These are phyloP conservation scores for Hemiscyllium ocellatum DNA, from an alignment of 2,113 vertebrate genomes.

Conservation along the genomic window DNA sequence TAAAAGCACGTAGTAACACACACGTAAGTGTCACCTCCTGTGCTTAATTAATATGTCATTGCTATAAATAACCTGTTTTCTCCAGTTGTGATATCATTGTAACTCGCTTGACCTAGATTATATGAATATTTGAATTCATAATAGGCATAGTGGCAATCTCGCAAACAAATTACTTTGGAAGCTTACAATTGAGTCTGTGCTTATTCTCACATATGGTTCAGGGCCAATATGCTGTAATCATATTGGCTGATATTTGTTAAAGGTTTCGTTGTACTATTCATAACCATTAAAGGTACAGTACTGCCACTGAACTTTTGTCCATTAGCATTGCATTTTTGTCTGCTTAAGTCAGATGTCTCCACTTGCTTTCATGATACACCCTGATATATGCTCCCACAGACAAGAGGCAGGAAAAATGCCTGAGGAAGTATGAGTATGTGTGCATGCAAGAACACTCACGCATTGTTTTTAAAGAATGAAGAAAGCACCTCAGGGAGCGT, in stretches of 20 bases:
- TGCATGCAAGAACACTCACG: background rate
- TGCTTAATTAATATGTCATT: conserved; percentile 23
- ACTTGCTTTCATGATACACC: background rate
- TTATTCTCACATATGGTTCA: background rate
- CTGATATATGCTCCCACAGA: background rate
- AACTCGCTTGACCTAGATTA: conserved; percentile 21
- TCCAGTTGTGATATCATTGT: conserved; percentile 31
- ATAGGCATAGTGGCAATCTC: conserved; percentile 18
- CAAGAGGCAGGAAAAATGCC: conserved; percentile 16
- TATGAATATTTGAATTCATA: conserved; percentile 15
- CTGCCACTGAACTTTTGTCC: background rate
- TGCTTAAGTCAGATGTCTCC: background rate
- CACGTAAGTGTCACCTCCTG: conserved; percentile 27
- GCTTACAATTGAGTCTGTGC: conserved; percentile 9
- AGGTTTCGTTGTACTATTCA: background rate
- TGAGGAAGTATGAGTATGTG: background rate
- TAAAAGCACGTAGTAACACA: conserved; percentile 1
- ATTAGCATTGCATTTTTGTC: background rate
- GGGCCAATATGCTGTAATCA: background rate
- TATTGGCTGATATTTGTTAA: background rate
- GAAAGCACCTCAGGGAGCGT: background rate
- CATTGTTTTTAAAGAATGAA: conserved; percentile 17
- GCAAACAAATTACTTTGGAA: conserved; percentile 1
- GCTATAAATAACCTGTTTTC: conserved; percentile 30
- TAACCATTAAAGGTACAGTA: background rate